A percentile compares a stretch with the other conserved stretches of the same genome.
These are phyloP conservation scores for Mystacornis crossleyi DNA, from an alignment of 2,113 vertebrate genomes.

Conservation along the genomic window DNA sequence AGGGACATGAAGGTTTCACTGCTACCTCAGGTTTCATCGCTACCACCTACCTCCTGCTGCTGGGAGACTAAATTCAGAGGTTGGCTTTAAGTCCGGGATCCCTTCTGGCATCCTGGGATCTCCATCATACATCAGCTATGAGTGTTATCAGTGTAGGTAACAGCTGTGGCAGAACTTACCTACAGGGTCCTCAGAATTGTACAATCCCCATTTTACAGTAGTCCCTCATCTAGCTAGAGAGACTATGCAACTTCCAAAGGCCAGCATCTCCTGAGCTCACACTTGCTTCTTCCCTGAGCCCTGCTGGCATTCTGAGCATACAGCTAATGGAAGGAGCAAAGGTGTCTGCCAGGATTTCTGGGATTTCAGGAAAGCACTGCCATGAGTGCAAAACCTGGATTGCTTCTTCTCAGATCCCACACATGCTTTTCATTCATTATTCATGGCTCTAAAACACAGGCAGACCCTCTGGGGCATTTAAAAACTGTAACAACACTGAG, in stretches of 20 bases:
- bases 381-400: background rate
- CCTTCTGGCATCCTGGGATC: background rate
- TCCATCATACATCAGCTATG: background rate
- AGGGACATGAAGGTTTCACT: background rate
- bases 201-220: background rate
- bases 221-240: background rate
- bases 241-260: background rate
- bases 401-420: background rate
- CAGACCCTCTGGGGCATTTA: background rate
- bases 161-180: background rate
- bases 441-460: background rate
- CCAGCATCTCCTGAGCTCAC: background rate
- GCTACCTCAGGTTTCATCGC: background rate
- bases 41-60: background rate
- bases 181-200: background rate
- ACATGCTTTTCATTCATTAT: slow-evolving; percentile 37
- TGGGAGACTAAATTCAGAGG: background rate
- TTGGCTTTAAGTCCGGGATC: background rate
- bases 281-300: background rate
- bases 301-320: background rate
- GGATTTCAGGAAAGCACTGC: background rate
- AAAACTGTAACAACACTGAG: background rate
- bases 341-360: background rate
- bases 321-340: background rate
- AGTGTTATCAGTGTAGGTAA: background rate